Evolutionary conservation across 2,888 invertebrate genomes (phyloP).

Genomic region (Acanthococcus lagerstroemiae): DNA sequence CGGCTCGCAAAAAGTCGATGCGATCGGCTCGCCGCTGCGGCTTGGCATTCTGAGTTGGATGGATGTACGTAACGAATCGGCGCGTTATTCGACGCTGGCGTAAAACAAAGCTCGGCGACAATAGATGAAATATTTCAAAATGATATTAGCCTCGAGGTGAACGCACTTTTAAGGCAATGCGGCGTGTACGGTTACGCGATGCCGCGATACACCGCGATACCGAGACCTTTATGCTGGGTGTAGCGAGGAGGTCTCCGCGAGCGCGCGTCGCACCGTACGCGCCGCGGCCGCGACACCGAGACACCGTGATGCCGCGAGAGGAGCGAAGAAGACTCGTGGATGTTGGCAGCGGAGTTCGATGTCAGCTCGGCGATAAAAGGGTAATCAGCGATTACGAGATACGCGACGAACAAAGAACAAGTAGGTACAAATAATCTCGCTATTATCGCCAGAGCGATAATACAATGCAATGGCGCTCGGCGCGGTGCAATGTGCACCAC

Average conservation of each 20-base stretch:
- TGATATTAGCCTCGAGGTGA: conserved; percentile 14
- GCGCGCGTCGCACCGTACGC: not conserved
- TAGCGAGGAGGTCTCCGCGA: not conserved
- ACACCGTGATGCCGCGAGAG: not conserved
- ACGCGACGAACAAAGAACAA: not conserved
- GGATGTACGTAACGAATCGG: conserved; percentile 1
- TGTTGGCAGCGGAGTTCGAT: too few species aligned
- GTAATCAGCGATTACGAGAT: not conserved
- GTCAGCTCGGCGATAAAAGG: too few species aligned
- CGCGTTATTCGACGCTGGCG: not conserved
- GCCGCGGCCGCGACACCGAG: not conserved
- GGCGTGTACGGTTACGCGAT: not conserved
- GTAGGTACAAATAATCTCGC: conserved; percentile 4
- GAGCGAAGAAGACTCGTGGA: not conserved
- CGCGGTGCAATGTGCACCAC: too few species aligned
- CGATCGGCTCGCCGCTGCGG: too few species aligned
- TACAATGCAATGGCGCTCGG: not conserved
- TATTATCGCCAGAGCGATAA: not conserved
- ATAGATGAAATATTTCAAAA: conserved; percentile 18
- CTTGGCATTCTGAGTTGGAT: too few species aligned
- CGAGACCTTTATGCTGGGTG: not conserved
- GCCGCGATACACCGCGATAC: not conserved
- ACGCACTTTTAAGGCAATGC: conserved; percentile 1
- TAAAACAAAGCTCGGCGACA: conserved; percentile 12
- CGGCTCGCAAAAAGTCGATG: too few species aligned